Conservation (phyloP, 2,888 invertebrate genomes). For the Timandra comae region DNA sequence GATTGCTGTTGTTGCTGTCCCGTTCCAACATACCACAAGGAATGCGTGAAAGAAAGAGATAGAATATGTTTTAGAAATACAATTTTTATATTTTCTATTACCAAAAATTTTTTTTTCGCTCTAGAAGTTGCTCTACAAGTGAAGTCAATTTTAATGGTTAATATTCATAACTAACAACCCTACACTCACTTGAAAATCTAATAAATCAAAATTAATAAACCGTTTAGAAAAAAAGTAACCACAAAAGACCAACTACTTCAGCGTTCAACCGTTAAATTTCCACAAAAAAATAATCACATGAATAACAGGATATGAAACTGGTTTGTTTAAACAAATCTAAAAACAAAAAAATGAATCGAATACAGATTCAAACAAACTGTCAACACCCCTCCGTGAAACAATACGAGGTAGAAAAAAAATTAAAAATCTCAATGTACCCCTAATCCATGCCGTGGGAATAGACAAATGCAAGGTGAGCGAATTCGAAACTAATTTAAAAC, state of each 20-base stretch:
- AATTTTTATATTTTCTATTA: no score
- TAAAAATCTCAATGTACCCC: slow-evolving; percentile 59
- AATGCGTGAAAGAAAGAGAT: slow-evolving; percentile 54
- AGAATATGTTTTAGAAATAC: background rate
- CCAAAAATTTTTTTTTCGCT: no score
- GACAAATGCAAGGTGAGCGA: slow-evolving; percentile 71
- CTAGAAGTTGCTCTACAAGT: no score
- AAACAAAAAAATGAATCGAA: slow-evolving; percentile 63
- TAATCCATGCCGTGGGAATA: slow-evolving; percentile 73
- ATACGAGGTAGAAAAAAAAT: slow-evolving; percentile 55
- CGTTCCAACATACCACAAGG: slow-evolving; percentile 32
- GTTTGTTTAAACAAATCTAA: slow-evolving; percentile 63
- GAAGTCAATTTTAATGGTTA: slow-evolving; percentile 13
- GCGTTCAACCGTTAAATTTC: slow-evolving; percentile 69
- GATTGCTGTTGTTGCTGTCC: slow-evolving; percentile 70
- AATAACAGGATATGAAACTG: slow-evolving; percentile 68
- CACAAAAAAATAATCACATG: slow-evolving; percentile 50
- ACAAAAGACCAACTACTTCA: slow-evolving; percentile 58
- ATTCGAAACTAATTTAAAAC: slow-evolving; percentile 75
- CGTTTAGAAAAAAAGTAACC: slow-evolving; percentile 57
- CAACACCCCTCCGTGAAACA: slow-evolving; percentile 76
- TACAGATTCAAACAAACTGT: slow-evolving; percentile 73
- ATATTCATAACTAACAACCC: slow-evolving; percentile 45
- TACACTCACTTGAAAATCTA: slow-evolving; percentile 47
- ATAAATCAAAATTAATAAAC: slow-evolving; percentile 75